These are phyloP conservation scores for Bruchidius siliquastri DNA, from an alignment of 2,888 invertebrate species.

Conservation along the genomic window DNA sequence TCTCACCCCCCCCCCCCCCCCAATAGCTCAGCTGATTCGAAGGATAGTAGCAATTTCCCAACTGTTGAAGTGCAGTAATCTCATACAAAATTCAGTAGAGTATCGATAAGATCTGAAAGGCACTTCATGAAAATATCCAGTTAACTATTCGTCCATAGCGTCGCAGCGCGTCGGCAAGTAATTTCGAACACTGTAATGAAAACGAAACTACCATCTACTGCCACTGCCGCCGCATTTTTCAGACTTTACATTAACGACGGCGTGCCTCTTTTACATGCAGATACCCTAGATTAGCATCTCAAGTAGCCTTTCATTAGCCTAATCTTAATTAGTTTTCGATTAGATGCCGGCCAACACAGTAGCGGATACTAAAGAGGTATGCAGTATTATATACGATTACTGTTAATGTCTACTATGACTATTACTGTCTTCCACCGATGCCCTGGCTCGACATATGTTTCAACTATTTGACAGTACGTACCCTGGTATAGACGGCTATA, in stretches of 20 bases:
- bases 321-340: constrained; percentile 30
- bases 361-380: constrained; percentile 1
- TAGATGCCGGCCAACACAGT: constrained; percentile 11
- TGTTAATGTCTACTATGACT: too few relatives aligned
- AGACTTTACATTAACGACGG: constrained; percentile 18
- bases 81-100: not conserved
- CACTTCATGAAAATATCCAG: not conserved
- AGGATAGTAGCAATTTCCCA: not conserved
- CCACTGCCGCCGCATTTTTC: constrained; percentile 8
- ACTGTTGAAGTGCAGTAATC: not conserved
- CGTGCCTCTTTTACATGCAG: constrained; percentile 29
- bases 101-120: not conserved
- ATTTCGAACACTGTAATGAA: not conserved
- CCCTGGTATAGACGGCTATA: too few relatives aligned
- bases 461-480: too few relatives aligned
- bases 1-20: too few relatives aligned
- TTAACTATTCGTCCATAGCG: not conserved
- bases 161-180: not conserved
- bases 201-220: not conserved
- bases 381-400: not conserved
- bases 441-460: too few relatives aligned
- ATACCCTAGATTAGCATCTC: constrained; percentile 27
- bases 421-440: too few relatives aligned
- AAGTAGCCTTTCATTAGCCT: constrained; percentile 27
- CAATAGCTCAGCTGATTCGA: too few relatives aligned